phyloP scores from a whole-genome alignment of 2,797 vertebrate species.

The Neosilurus mollespiculum region DNA sequence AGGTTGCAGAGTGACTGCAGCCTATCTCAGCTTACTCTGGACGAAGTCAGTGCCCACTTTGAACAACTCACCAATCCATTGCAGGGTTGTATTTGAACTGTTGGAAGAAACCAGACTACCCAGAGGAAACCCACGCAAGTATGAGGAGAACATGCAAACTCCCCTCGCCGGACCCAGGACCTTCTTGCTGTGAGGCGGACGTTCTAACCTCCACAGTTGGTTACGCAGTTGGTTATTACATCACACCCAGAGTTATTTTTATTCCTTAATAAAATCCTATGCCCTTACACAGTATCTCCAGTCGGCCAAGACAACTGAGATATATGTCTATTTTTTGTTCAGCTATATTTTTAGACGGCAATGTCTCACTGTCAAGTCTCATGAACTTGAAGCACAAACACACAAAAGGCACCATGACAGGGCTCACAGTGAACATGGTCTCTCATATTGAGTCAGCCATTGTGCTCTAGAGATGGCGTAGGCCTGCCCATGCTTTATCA shows the following conservation, averaged over 20 bases:
- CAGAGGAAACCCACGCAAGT: too few relatives aligned
- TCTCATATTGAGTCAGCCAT: constrained; percentile 73
- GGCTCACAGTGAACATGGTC: constrained; percentile 66
- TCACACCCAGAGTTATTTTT: neutral
- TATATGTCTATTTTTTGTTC: constrained; percentile 6
- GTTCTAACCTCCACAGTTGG: too few relatives aligned
- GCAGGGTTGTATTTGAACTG: too few relatives aligned
- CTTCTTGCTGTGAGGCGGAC: too few relatives aligned
- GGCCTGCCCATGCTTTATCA: constrained; percentile 78
- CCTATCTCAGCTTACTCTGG: too few relatives aligned
- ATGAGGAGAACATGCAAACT: too few relatives aligned
- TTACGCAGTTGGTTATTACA: neutral
- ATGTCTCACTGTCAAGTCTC: constrained; percentile 60
- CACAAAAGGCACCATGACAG: constrained; percentile 68
- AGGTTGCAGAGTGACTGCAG: too few relatives aligned
- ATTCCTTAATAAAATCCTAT: neutral
- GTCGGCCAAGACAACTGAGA: neutral
- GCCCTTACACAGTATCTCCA: neutral
- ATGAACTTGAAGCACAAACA: constrained; percentile 56
- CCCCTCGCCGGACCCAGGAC: too few relatives aligned
- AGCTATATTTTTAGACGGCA: constrained; percentile 52
- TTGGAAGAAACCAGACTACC: too few relatives aligned
- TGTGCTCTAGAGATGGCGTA: constrained; percentile 81
- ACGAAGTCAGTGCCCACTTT: too few relatives aligned
- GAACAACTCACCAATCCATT: too few relatives aligned